A percentile compares a stretch with the other conserved stretches of the same genome.
phyloP scores from a whole-genome alignment of 2,113 vertebrate species.

The Pseudonaja textilis region DNA sequence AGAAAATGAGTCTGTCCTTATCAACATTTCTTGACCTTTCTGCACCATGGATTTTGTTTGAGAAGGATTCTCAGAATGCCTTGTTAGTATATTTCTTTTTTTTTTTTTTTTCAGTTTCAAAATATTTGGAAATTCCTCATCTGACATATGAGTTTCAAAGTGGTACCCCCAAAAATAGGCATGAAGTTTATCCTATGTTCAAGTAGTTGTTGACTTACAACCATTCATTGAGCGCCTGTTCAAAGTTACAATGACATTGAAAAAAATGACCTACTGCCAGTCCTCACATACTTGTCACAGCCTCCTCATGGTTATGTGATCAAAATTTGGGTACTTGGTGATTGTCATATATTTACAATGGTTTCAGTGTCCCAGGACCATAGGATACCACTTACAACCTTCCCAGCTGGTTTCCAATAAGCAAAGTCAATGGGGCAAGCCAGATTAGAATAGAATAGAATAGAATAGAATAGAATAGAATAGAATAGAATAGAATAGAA shows the following conservation, averaged over 20 bases:
- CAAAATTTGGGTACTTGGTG: too few species aligned
- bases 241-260: neutral
- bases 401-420: too few species aligned
- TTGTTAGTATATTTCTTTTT: neutral
- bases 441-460: too few species aligned
- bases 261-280: too few species aligned
- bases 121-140: neutral
- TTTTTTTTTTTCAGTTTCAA: neutral
- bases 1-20: neutral
- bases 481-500: too few species aligned
- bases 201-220: neutral
- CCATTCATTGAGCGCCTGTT: neutral
- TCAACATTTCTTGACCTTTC: neutral
- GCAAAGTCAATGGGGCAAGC: too few species aligned
- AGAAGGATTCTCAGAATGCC: neutral
- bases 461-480: too few species aligned
- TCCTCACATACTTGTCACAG: too few species aligned
- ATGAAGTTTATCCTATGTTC: neutral
- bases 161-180: neutral
- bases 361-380: too few species aligned
- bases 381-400: too few species aligned
- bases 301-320: too few species aligned
- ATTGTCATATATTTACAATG: too few species aligned
- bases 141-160: neutral
- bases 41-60: neutral